Evolutionary conservation across 92 coral and sea anemone genomes (phyloP), one percentile per base, ranked within the genome.

Genomic region (Phenganax marumi): DNA sequence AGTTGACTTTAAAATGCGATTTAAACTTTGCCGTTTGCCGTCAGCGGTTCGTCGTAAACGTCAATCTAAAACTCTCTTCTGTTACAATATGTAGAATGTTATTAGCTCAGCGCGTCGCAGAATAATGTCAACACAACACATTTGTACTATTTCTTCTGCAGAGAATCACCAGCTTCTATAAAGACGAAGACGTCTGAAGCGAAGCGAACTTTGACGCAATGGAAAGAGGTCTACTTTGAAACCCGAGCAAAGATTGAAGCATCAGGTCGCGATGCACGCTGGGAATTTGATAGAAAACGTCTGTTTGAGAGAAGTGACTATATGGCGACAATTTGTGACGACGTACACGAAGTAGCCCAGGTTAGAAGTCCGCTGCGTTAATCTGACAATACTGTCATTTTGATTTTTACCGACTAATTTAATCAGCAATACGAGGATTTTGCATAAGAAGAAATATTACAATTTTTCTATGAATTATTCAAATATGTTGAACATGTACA

Each of bases 201-300:
- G 60, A 87, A 89, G 64, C 89, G 86, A 78, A 90, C 97, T 0
- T 64, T 95, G 46, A 90, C 81, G 61, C 93, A 97, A 11, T 95
- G 98, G 98, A 95, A 95, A 58, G 97, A 95, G 54, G 90, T 93
- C 0, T 95, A 95, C 88, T 95, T 95, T 84, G 98, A 95, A 79
- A 97, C 93, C 17, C 87, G 98, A 55, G 98, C 97, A 43, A 95
- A 95, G 89, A 95, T 95, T 58, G 98, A 95, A 68, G 97, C 97
- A 50, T 95, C 98, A n/a, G 98, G 98, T 10, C 78, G 98, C 52
- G 98, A 95, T 85, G 98, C 98, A 23, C 90, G 98, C 52, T 95
- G 98, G 98, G 98, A 95, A 74, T 95, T 95, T 77, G 98, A 95
- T 58, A 88, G 98, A 33, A 95, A 95, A 54, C 91, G 98, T 10